Conservation (phyloP, 1,140 invertebrate genomes). For the Bombus huntii region DNA sequence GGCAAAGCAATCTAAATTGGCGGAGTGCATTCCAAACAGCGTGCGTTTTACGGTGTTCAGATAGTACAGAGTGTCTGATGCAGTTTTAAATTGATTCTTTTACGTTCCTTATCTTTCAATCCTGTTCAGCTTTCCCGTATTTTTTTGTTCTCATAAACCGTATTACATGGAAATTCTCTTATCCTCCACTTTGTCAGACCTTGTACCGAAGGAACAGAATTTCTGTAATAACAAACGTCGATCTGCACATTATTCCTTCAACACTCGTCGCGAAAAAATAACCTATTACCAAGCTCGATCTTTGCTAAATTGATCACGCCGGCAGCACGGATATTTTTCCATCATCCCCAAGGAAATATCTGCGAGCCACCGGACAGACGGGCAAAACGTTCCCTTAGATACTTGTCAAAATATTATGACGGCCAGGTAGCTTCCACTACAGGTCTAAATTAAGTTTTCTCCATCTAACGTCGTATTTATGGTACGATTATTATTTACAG, state of each 20-base stretch:
- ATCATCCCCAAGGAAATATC: constrained; percentile 78
- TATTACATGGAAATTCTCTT: too few relatives aligned
- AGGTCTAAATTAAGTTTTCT: background rate
- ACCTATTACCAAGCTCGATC: constrained; percentile 30
- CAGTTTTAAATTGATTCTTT: constrained; percentile 35
- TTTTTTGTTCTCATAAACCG: background rate
- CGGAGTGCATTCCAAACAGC: constrained; percentile 15
- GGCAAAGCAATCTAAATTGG: constrained; percentile 33
- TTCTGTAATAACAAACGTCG: background rate
- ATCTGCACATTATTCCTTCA: constrained; percentile 2
- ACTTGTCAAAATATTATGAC: constrained; percentile 83
- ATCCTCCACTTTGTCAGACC: too few relatives aligned
- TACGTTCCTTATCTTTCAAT: too few relatives aligned
- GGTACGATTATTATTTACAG: too few relatives aligned
- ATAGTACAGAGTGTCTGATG: background rate
- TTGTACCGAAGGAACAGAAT: too few relatives aligned
- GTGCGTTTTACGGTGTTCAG: background rate
- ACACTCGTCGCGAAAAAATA: background rate
- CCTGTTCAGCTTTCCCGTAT: too few relatives aligned
- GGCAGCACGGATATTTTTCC: constrained; percentile 75
- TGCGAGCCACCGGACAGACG: constrained; percentile 75
- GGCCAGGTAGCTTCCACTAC: constrained; percentile 28
- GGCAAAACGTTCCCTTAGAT: constrained; percentile 78
- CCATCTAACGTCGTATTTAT: background rate
- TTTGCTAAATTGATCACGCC: constrained; percentile 40